Evolutionary conservation across 2,113 vertebrate genomes (phyloP).

Genomic region (Neodontobutis hainanensis): DNA sequence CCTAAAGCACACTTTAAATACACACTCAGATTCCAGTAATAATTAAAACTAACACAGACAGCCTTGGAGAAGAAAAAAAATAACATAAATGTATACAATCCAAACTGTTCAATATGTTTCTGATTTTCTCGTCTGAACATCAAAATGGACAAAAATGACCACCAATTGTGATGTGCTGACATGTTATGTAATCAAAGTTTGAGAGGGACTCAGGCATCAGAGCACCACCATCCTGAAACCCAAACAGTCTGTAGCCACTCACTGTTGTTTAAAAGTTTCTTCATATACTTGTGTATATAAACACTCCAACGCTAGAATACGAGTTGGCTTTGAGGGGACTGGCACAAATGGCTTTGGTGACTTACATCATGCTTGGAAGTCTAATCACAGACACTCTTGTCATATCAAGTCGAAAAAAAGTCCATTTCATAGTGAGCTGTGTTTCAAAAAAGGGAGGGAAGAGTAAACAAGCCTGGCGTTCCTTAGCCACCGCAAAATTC

Average conservation of each 20-base stretch:
- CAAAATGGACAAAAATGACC: slow-evolving; percentile 75
- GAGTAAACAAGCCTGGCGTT: slow-evolving; percentile 74
- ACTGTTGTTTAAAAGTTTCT: slow-evolving; percentile 73
- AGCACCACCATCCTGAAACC: slow-evolving; percentile 64
- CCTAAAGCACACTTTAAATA: slow-evolving; percentile 47
- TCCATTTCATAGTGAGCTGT: slow-evolving; percentile 66
- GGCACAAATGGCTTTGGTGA: slow-evolving; percentile 73
- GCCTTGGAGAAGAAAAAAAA: slow-evolving; percentile 46
- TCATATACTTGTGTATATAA: slow-evolving; percentile 75
- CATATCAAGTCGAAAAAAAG: slow-evolving; percentile 74
- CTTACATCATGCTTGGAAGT: slow-evolving; percentile 74
- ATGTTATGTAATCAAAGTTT: slow-evolving; percentile 73
- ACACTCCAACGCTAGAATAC: slow-evolving; percentile 73
- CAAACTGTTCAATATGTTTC: slow-evolving; percentile 72
- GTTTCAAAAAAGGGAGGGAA: slow-evolving; percentile 56
- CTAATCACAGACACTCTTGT: slow-evolving; percentile 76
- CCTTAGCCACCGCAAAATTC: slow-evolving; percentile 74
- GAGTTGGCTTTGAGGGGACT: slow-evolving; percentile 72
- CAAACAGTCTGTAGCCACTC: slow-evolving; percentile 75
- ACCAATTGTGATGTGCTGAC: slow-evolving; percentile 75
- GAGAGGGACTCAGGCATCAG: slow-evolving; percentile 71
- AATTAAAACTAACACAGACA: slow-evolving; percentile 65
- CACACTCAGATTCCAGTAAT: slow-evolving; percentile 44
- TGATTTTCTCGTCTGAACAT: slow-evolving; percentile 73
- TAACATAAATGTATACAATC: slow-evolving; percentile 61